Evolutionary conservation across 2,113 vertebrate genomes (phyloP).

Genomic region (Columbina picui): DNA sequence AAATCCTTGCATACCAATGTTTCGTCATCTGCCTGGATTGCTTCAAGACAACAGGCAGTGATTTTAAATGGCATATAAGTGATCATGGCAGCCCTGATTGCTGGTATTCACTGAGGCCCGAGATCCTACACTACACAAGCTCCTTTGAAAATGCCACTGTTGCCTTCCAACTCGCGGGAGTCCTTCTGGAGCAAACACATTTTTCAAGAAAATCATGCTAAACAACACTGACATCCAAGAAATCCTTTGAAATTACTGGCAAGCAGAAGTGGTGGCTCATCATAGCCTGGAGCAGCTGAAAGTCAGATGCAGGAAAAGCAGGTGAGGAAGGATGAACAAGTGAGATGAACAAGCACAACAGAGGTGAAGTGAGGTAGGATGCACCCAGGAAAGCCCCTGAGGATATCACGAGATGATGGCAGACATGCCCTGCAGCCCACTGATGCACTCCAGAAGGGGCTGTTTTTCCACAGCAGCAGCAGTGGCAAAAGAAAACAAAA

Average conservation of each 20-base stretch:
- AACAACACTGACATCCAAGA: background rate
- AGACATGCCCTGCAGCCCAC: background rate
- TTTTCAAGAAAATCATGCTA: background rate
- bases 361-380: background rate
- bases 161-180: background rate
- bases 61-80: background rate
- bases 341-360: background rate
- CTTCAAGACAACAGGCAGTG: background rate
- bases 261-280: background rate
- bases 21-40: background rate
- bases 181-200: background rate
- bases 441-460: background rate
- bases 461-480: background rate
- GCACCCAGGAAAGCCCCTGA: background rate
- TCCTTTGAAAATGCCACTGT: background rate
- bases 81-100: background rate
- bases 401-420: background rate
- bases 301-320: background rate
- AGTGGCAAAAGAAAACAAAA: background rate
- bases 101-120: background rate
- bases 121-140: background rate
- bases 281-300: background rate
- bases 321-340: background rate
- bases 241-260: background rate
- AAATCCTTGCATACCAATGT: background rate